Conservation (phyloP, 2,888 invertebrate species). For the Iselma pallidipennis region DNA sequence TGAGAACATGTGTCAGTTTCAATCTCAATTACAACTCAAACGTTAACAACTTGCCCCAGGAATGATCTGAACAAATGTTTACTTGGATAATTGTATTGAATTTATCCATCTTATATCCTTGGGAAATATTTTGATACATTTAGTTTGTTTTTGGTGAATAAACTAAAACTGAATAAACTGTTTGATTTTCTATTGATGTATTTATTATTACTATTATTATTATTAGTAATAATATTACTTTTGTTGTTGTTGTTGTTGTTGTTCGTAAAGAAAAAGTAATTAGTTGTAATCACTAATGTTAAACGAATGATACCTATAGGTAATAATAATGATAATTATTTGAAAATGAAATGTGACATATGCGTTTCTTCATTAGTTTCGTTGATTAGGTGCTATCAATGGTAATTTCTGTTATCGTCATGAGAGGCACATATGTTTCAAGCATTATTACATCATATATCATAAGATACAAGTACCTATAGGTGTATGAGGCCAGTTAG, state of each 20-base stretch:
- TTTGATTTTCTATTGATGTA: background rate
- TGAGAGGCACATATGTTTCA: slow-evolving; percentile 56
- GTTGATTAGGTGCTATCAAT: slow-evolving; percentile 56
- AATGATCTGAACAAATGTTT: slow-evolving; percentile 37
- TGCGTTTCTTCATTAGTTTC: slow-evolving; percentile 56
- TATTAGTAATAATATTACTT: no score
- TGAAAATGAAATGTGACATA: slow-evolving; percentile 47
- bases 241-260: background rate
- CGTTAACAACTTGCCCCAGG: slow-evolving; percentile 31
- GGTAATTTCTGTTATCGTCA: slow-evolving; percentile 55
- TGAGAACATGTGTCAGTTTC: slow-evolving; percentile 1
- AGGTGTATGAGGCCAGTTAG: slow-evolving; percentile 54
- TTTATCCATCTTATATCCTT: slow-evolving; percentile 17
- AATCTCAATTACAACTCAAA: slow-evolving; percentile 14
- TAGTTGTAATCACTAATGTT: background rate
- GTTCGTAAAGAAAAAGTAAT: background rate
- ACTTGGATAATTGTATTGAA: slow-evolving; percentile 32
- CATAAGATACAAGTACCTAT: slow-evolving; percentile 54
- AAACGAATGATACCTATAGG: background rate
- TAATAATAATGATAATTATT: slow-evolving; percentile 32
- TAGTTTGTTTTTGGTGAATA: background rate
- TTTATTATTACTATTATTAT: background rate
- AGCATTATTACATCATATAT: slow-evolving; percentile 58
- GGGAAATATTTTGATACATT: slow-evolving; percentile 31
- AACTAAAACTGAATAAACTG: background rate